Evolutionary conservation across 2,113 vertebrate genomes (phyloP).

Genomic region (Embiotoca jacksoni): DNA sequence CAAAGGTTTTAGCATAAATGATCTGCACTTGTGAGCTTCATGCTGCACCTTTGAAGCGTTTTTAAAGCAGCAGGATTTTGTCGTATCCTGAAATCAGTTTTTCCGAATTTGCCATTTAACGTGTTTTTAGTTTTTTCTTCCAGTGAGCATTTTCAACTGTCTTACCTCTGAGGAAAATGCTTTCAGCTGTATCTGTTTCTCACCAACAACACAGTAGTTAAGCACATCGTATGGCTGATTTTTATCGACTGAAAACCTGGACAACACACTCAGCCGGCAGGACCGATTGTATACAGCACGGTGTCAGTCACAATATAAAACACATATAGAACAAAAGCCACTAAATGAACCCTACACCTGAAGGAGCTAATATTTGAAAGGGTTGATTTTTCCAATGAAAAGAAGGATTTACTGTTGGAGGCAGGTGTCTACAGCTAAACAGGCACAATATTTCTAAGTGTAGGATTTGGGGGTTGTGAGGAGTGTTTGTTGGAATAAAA

Average conservation of each 20-base stretch:
- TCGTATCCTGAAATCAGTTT: conserved; percentile 52
- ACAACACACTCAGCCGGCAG: background rate
- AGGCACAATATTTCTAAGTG: background rate
- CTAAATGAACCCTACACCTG: background rate
- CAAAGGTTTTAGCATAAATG: conserved; percentile 72
- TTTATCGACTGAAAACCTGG: conserved; percentile 25
- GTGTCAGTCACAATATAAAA: conserved; percentile 10
- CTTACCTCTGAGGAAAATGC: conserved; percentile 36
- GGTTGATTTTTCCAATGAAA: background rate
- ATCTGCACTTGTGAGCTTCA: conserved; percentile 57
- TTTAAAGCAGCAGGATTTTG: conserved; percentile 53
- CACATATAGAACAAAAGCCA: background rate
- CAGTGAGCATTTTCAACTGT: conserved; percentile 35
- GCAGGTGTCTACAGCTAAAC: background rate
- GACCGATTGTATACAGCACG: background rate
- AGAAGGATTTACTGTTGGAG: background rate
- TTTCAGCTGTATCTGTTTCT: conserved; percentile 29
- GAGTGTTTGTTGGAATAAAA: conserved; percentile 12
- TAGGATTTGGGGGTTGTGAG: conserved; percentile 11
- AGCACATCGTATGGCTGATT: conserved; percentile 26
- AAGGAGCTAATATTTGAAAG: background rate
- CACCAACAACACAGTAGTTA: conserved; percentile 1
- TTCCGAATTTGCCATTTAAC: conserved; percentile 32
- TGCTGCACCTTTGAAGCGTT: conserved; percentile 69
- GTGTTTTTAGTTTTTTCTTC: conserved; percentile 11